Percentiles rank a stretch among this genome's conserved stretches.
Conservation (phyloP, 2,113 vertebrate species). For the Accipiter virgatus region DNA sequence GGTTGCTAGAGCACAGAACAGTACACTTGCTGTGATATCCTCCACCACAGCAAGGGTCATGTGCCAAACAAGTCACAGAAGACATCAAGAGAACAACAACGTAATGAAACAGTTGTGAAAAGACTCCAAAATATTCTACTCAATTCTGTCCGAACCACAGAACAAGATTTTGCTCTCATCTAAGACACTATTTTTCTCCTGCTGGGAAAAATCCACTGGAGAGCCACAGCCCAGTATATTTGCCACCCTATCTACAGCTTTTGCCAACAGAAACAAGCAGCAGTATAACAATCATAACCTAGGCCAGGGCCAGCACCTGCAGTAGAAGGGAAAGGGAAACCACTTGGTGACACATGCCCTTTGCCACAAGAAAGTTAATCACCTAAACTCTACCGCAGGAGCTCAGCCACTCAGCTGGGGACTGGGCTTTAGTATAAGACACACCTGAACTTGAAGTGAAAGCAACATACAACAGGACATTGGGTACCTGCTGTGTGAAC, state of each 20-base stretch:
- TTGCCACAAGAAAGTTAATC: background rate
- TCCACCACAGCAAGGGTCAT: background rate
- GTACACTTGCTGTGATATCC: too few species aligned
- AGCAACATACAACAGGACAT: background rate
- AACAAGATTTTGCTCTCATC: background rate
- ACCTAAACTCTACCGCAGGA: background rate
- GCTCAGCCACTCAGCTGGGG: background rate
- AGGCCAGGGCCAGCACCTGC: background rate
- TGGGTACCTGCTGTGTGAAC: background rate
- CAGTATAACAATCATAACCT: background rate
- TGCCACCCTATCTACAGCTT: background rate
- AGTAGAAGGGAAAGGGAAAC: background rate
- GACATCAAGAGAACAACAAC: background rate
- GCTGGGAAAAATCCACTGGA: background rate
- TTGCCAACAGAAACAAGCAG: background rate
- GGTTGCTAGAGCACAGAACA: background rate
- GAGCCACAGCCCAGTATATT: background rate
- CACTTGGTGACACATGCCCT: background rate
- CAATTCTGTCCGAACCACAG: background rate
- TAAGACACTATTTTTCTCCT: background rate
- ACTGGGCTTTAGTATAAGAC: background rate
- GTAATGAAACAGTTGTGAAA: background rate
- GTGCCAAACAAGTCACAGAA: background rate
- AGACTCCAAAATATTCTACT: background rate
- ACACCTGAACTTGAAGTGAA: background rate